Conservation (phyloP, 2,888 invertebrate genomes). For the Nemoura dubitans region DNA sequence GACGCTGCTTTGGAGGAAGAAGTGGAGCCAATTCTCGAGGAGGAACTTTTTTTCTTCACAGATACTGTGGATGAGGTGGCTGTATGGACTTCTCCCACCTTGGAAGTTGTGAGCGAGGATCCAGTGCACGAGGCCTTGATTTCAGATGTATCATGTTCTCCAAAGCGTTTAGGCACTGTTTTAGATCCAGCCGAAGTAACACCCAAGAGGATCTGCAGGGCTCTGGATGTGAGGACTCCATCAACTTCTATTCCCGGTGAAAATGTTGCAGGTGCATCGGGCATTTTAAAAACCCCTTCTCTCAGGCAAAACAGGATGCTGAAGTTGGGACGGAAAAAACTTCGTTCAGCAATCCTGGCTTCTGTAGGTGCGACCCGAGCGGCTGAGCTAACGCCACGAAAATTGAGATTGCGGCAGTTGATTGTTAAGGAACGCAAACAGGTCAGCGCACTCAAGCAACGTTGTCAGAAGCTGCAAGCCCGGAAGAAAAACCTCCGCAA, state of each 20-base stretch:
- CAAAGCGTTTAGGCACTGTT: not conserved
- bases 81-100: not conserved
- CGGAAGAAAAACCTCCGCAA: not conserved
- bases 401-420: not conserved
- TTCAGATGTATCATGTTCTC: slow-evolving; percentile 2
- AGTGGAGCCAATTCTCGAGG: not conserved
- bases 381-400: not conserved
- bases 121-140: not conserved
- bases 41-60: not conserved
- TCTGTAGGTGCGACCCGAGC: not conserved
- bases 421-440: slow-evolving; percentile 13
- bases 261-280: too few species aligned
- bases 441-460: not conserved
- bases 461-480: not conserved
- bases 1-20: not conserved
- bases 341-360: not conserved
- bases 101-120: not conserved
- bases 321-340: not conserved
- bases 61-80: not conserved
- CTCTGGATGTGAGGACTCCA: not conserved
- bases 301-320: not conserved
- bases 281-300: slow-evolving; percentile 1
- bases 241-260: too few species aligned
- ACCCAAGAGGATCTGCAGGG: not conserved
- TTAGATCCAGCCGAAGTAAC: not conserved